These are phyloP conservation scores for Gymnarchus niloticus DNA, from an alignment of 2,113 vertebrate genomes.

Conservation along the genomic window DNA sequence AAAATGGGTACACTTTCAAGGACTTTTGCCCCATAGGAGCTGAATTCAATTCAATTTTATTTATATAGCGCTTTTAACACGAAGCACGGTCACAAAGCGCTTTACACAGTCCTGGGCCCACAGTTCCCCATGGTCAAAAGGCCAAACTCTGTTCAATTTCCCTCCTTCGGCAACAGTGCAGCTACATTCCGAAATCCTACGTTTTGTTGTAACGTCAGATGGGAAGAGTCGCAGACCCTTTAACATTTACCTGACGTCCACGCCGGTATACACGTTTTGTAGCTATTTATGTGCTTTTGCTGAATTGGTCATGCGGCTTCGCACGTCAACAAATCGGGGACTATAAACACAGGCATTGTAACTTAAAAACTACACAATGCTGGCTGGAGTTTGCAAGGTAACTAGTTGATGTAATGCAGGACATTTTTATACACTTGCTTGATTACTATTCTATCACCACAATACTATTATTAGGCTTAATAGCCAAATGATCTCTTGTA, in stretches of 20 bases:
- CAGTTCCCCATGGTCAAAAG: neutral
- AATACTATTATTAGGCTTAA: neutral
- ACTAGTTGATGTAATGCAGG: neutral
- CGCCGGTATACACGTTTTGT: neutral
- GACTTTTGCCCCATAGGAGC: neutral
- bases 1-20: neutral
- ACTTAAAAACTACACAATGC: neutral
- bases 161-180: neutral
- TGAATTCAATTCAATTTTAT: neutral
- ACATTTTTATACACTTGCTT: neutral
- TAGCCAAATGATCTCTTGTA: neutral
- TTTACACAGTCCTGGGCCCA: too few species aligned
- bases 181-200: neutral
- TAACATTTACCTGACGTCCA: constrained; percentile 4
- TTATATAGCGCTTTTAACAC: too few species aligned
- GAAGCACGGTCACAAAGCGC: too few species aligned
- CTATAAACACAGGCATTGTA: neutral
- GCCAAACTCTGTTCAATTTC: neutral
- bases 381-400: neutral
- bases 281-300: neutral
- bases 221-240: neutral
- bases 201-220: constrained; percentile 2
- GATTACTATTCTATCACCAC: neutral
- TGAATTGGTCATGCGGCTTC: neutral
- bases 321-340: neutral